A percentile compares a stretch with the other conserved stretches of the same genome.
Conservation (phyloP, 2,797 vertebrate genomes). For the Bucorvus abyssinicus region DNA sequence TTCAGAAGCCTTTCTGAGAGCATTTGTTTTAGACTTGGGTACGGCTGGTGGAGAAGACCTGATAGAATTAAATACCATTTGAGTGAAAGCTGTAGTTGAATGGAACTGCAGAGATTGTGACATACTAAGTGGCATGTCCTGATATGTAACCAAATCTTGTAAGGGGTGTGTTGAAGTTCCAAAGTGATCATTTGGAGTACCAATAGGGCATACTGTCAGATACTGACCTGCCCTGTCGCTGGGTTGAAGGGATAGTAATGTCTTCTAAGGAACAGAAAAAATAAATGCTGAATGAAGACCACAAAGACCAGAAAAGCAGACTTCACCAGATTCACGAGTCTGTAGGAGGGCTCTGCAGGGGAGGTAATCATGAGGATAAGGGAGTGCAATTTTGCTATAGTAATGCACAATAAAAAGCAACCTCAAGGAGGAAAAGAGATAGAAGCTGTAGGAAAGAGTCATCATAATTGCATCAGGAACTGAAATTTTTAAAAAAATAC, state of each 20-base stretch:
- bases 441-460: background rate
- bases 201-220: background rate
- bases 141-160: background rate
- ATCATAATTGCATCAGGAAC: background rate
- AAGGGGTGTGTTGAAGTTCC: background rate
- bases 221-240: background rate
- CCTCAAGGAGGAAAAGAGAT: background rate
- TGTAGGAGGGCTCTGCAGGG: background rate
- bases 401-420: background rate
- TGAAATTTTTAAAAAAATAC: background rate
- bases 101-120: background rate
- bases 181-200: background rate
- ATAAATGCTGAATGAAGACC: background rate
- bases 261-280: background rate
- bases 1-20: background rate
- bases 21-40: background rate
- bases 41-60: background rate
- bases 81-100: background rate
- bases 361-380: background rate
- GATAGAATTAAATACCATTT: background rate
- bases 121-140: background rate
- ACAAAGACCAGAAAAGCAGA: background rate
- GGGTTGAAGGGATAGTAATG: background rate
- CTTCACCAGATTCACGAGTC: background rate
- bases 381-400: background rate